Evolutionary conservation across 2,888 invertebrate species (phyloP).

Genomic region (Elysia crispata): DNA sequence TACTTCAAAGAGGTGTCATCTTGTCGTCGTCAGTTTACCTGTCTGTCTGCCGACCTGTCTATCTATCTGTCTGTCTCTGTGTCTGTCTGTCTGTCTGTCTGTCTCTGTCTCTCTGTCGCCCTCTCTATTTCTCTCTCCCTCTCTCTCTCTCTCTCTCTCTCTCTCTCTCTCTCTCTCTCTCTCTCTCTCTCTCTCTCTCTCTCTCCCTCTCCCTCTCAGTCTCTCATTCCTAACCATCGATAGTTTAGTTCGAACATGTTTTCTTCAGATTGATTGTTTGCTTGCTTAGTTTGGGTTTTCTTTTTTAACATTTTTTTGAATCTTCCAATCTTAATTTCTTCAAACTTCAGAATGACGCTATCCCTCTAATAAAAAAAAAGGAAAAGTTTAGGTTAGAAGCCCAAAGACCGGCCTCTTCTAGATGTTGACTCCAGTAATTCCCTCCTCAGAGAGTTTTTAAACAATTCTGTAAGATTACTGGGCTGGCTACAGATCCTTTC

Average conservation of each 20-base stretch:
- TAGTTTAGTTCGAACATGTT: too few species aligned
- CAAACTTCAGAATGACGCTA: not conserved
- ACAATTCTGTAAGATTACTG: too few species aligned
- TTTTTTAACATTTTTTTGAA: not conserved
- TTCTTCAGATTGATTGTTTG: too few species aligned
- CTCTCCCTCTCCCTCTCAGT: not conserved
- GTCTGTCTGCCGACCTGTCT: slow-evolving; percentile 14
- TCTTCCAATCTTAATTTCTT: too few species aligned
- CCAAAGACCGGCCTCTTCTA: too few species aligned
- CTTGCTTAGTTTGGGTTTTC: too few species aligned
- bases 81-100: not conserved
- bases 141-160: not conserved
- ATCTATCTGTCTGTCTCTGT: not conserved
- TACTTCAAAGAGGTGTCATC: too few species aligned
- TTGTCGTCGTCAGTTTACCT: not conserved
- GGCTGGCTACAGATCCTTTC: too few species aligned
- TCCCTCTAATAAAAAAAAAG: not conserved
- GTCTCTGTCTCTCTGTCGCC: not conserved
- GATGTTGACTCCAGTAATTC: too few species aligned
- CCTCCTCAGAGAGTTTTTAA: too few species aligned
- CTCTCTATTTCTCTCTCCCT: not conserved
- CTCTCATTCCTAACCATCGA: not conserved
- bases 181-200: not conserved
- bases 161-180: not conserved
- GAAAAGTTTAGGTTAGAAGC: not conserved